Conservation (phyloP, 2,888 invertebrate genomes). For the Campoplex nolae region DNA sequence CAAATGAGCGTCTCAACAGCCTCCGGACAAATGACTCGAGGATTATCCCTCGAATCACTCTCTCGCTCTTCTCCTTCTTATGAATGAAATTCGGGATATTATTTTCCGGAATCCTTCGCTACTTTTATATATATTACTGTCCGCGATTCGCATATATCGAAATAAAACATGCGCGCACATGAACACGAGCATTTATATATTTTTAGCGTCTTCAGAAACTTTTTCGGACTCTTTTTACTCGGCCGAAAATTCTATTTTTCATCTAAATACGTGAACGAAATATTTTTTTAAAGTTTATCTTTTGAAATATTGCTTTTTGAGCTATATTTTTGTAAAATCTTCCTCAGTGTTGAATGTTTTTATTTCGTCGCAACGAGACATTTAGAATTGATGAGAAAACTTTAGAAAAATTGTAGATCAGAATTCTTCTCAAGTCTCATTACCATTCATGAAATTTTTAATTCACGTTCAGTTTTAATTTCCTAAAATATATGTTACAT, state of each 20-base stretch:
- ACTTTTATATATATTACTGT: conserved; percentile 28
- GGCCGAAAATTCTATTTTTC: no score
- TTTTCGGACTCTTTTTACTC: neutral
- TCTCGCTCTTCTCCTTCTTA: conserved; percentile 64
- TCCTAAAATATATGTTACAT: neutral
- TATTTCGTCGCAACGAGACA: no score
- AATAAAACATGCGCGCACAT: conserved; percentile 18
- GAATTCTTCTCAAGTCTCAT: no score
- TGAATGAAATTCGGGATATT: conserved; percentile 71
- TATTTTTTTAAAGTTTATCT: neutral
- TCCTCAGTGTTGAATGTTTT: no score
- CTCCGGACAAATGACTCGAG: conserved; percentile 81
- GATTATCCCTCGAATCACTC: conserved; percentile 80
- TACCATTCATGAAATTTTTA: no score
- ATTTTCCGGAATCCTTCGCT: conserved; percentile 62
- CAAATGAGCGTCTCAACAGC: conserved; percentile 83
- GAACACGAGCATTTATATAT: neutral
- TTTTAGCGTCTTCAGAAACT: neutral
- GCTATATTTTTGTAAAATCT: no score
- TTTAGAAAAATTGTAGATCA: no score
- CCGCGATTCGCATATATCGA: conserved; percentile 33
- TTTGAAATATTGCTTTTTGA: neutral
- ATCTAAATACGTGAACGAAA: neutral
- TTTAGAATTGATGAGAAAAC: no score
- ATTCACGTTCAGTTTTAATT: neutral